A percentile compares a stretch with the other conserved stretches of the same genome.
Evolutionary conservation across 2,797 vertebrate genomes (phyloP).

Genomic region (Peromyscus nudipes): DNA sequence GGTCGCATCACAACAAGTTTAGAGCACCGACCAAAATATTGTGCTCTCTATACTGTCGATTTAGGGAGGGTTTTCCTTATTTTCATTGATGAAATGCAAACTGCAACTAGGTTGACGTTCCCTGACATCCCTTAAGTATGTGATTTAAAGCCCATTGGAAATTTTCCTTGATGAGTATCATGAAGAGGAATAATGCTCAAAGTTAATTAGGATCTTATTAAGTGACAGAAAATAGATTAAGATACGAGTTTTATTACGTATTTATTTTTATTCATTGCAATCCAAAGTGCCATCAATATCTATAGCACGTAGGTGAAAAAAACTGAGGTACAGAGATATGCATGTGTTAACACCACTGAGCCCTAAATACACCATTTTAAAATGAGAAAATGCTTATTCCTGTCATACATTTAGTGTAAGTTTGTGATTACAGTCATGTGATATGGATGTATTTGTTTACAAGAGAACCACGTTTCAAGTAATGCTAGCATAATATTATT

Average conservation of each 20-base stretch:
- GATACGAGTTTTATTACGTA: background rate
- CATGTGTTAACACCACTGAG: background rate
- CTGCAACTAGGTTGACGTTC: background rate
- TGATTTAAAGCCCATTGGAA: background rate
- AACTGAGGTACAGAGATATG: background rate
- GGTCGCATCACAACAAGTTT: background rate
- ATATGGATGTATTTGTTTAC: conserved; percentile 26
- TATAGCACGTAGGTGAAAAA: background rate
- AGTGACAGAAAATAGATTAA: background rate
- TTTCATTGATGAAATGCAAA: background rate
- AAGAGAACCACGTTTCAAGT: background rate
- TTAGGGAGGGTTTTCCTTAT: background rate
- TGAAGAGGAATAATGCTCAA: background rate
- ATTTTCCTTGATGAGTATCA: background rate
- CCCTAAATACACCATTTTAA: background rate
- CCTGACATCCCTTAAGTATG: background rate
- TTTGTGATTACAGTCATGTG: background rate
- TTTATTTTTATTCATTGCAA: background rate
- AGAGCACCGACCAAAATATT: background rate
- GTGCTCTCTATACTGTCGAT: background rate
- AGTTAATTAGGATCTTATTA: background rate
- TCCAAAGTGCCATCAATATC: background rate
- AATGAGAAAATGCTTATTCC: background rate
- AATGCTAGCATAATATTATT: background rate
- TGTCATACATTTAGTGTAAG: background rate